Conservation (phyloP, 2,113 vertebrate species). For the Dasyornis broadbenti region DNA sequence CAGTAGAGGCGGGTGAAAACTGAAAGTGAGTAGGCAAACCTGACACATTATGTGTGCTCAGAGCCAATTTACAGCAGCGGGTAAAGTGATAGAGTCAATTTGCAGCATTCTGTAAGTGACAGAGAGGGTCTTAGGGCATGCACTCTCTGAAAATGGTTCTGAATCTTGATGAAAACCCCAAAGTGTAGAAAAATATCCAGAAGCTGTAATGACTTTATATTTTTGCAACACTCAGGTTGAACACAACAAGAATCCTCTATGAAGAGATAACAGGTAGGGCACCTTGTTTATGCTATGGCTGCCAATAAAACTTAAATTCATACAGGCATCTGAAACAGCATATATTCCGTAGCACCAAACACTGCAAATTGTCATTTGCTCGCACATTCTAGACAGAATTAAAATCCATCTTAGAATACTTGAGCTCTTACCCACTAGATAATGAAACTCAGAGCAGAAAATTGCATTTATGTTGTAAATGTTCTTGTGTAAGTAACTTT, state of each 20-base stretch:
- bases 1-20: conserved; percentile 62
- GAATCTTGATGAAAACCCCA: conserved; percentile 61
- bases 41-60: conserved; percentile 63
- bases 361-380: not conserved
- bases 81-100: conserved; percentile 67
- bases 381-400: not conserved
- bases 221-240: not conserved
- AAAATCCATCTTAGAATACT: not conserved
- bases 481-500: conserved; percentile 18
- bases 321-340: not conserved
- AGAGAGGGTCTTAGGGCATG: conserved; percentile 61
- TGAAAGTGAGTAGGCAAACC: conserved; percentile 65
- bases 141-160: conserved; percentile 60
- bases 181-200: conserved; percentile 44
- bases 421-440: not conserved
- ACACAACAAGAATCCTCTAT: not conserved
- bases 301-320: not conserved
- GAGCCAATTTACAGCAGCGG: conserved; percentile 66
- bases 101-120: conserved; percentile 64
- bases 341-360: not conserved
- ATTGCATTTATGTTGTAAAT: not conserved
- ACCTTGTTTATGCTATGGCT: not conserved
- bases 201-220: conserved; percentile 45
- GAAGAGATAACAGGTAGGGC: not conserved
- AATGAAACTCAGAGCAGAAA: not conserved